phyloP scores from a whole-genome alignment of 2,888 invertebrate genomes.

The Caenorhabditis doughertyi region DNA sequence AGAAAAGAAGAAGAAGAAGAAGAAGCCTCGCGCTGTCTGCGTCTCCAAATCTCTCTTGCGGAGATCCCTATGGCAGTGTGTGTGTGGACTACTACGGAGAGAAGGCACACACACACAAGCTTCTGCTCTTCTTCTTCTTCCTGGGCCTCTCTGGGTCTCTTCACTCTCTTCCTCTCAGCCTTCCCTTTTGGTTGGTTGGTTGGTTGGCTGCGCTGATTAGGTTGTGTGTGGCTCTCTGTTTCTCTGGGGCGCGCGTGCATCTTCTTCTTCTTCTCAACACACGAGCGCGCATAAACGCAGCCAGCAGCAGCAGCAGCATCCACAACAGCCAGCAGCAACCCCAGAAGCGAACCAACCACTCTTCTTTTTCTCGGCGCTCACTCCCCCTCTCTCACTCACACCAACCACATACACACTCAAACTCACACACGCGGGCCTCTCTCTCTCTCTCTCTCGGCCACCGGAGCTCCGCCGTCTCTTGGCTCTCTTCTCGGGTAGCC shows the following conservation, averaged over 20 bases:
- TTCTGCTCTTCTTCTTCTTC: constrained; percentile 7
- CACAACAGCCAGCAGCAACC: constrained; percentile 10
- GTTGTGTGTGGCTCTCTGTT: constrained; percentile 48
- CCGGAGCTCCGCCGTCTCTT: constrained; percentile 2
- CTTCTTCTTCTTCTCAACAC: background rate
- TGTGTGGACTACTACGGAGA: constrained; percentile 6
- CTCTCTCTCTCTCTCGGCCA: constrained; percentile 8
- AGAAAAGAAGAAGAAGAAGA: background rate
- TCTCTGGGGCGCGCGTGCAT: background rate
- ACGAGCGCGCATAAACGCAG: constrained; percentile 37
- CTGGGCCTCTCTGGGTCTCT: background rate
- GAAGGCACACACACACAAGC: constrained; percentile 4
- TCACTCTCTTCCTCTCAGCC: constrained; percentile 24
- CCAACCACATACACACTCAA: constrained; percentile 35
- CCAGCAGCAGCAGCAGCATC: no score
- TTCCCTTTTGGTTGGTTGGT: constrained; percentile 26
- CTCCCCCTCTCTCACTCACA: constrained; percentile 1
- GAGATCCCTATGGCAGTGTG: constrained; percentile 18
- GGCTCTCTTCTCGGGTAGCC: constrained; percentile 10
- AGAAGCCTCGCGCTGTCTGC: constrained; percentile 7
- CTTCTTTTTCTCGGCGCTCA: background rate
- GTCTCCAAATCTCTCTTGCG: constrained; percentile 44
- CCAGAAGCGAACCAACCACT: constrained; percentile 8
- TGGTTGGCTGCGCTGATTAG: constrained; percentile 65
- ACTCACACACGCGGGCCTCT: constrained; percentile 14